These are phyloP conservation scores for Ascidia mentula DNA, from an alignment of 23 tunicate genomes.

Conservation along the genomic window DNA sequence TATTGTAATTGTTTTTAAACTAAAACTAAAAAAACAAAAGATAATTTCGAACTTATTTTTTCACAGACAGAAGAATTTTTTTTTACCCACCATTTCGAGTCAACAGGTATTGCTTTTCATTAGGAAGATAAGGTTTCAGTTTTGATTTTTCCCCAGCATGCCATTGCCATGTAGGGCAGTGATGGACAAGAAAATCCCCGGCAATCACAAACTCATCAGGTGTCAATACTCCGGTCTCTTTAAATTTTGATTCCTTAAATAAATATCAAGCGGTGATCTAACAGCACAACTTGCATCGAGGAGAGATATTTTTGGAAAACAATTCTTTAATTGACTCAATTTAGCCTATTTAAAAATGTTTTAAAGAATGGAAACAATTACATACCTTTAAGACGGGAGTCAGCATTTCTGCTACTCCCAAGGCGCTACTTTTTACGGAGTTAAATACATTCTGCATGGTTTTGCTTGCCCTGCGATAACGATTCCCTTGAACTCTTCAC, in stretches of 20 bases:
- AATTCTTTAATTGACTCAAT: background rate
- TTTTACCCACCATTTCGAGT: conserved; percentile 76
- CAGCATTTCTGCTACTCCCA: conserved; percentile 84
- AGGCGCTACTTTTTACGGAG: conserved; percentile 82
- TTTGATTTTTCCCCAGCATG: conserved; percentile 72
- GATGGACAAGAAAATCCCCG: conserved; percentile 90
- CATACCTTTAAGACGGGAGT: conserved; percentile 94
- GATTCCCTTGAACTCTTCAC: too few relatives aligned
- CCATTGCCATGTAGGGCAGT: conserved; percentile 99
- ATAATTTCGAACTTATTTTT: too few relatives aligned
- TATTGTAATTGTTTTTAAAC: background rate
- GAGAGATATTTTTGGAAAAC: background rate
- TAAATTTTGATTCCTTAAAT: conserved; percentile 72
- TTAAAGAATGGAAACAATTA: background rate
- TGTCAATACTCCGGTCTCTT: conserved; percentile 93
- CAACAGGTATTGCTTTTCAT: conserved; percentile 73
- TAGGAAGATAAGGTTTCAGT: conserved; percentile 66
- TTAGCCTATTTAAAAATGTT: too few relatives aligned
- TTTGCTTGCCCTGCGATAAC: background rate
- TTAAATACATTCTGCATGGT: conserved; percentile 89
- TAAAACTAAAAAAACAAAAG: too few relatives aligned
- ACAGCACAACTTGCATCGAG: background rate
- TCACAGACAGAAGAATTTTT: background rate
- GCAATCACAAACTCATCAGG: conserved; percentile 98
- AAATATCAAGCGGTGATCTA: background rate